Evolutionary conservation across 2,888 invertebrate species (phyloP), one percentile per base, ranked within the genome.

Genomic region (Hesperia comma): DNA sequence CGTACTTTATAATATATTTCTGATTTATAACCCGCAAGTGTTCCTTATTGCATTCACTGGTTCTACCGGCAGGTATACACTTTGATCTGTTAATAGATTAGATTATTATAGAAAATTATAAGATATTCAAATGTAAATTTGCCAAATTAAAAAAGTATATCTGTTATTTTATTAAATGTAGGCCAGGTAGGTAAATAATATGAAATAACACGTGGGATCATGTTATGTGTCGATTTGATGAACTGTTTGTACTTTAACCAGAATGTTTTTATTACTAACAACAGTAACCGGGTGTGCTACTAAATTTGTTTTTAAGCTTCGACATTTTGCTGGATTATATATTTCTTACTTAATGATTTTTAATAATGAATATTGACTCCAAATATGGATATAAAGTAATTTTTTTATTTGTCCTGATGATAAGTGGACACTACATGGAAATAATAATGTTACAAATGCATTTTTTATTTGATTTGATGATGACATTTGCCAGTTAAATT

Each of bases 281-380:
- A 71, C 14, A 51, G 51, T 51, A 51, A 51, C 49, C 4, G 85
- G 87, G 86, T 87, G 87, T 87, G 86, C 86, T 87, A 83, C 83
- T 78, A 68, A 68, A 69, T 62, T 37, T 8, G 37, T 63, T 17
- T 60, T 61, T 63, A n/a, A 51, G 37, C 63, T 63, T 68, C 3
- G 5, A 32, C 55, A 61, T 63, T 62, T 66, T 12, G 26, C 17
- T 55, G 5, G 19, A 19, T 14, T 14, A 0, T 8, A n/a, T 51
- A 19, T 15, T 54, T 32, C 10, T 12, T 37, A 8, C 15, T 1
- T 17, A n/a, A 17, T 7, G 5, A 21, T 21, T 51, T 21, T 21
- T 51, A 21, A 51, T 51, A 21, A 51, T 21, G 21, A 46, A 46
- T 2, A 46, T 15, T 46, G 43, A 46, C 7, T 6, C 5, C 8